These are phyloP conservation scores for Eumerus sabulonum DNA, from an alignment of 2,888 invertebrate species.

Conservation along the genomic window DNA sequence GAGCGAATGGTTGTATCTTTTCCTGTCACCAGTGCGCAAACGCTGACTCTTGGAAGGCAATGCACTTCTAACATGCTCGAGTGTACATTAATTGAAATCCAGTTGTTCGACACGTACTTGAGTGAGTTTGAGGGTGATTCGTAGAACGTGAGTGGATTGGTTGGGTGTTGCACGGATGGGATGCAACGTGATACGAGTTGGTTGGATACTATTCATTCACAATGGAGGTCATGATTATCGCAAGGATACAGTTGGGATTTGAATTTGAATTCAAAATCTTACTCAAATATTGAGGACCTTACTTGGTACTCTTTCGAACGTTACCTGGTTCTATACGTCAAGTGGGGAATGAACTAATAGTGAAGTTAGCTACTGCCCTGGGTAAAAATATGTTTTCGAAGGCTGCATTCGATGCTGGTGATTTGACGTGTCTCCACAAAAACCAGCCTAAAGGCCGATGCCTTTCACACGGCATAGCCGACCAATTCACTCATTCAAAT, in stretches of 20 bases:
- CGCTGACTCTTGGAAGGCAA: not conserved
- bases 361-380: too few relatives aligned
- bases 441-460: too few relatives aligned
- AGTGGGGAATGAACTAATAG: too few relatives aligned
- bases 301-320: too few relatives aligned
- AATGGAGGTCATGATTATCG: not conserved
- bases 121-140: slow-evolving; percentile 8
- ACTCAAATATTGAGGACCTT: too few relatives aligned
- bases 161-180: slow-evolving; percentile 1
- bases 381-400: too few relatives aligned
- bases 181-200: slow-evolving; percentile 34
- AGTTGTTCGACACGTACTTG: slow-evolving; percentile 11
- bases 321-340: too few relatives aligned
- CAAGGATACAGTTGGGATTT: not conserved
- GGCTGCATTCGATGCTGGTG: too few relatives aligned
- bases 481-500: too few relatives aligned
- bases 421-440: too few relatives aligned
- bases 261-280: not conserved
- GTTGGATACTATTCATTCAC: slow-evolving; percentile 16
- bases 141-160: slow-evolving; percentile 4
- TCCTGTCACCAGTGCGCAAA: not conserved
- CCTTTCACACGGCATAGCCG: too few relatives aligned
- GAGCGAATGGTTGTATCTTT: slow-evolving; percentile 11
- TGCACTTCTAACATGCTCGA: slow-evolving; percentile 23
- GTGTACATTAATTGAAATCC: not conserved